Evolutionary conservation across 2,797 vertebrate species (phyloP).

Genomic region (Phalanger gymnotis): DNA sequence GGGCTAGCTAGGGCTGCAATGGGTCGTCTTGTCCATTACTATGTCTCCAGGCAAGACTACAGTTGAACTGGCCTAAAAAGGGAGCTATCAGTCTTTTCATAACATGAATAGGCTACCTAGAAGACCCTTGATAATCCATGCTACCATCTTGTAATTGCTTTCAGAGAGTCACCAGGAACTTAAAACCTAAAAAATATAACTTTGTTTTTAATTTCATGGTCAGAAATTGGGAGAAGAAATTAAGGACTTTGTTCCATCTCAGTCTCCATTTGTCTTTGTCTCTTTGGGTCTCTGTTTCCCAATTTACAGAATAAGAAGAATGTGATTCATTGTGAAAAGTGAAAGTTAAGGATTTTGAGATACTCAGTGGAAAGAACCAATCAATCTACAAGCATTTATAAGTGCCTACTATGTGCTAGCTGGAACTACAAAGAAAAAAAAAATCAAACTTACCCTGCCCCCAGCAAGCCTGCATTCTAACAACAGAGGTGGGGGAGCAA

Average conservation of each 20-base stretch:
- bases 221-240: background rate
- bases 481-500: background rate
- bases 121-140: background rate
- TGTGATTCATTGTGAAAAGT: background rate
- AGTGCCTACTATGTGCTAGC: background rate
- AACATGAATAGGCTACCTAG: background rate
- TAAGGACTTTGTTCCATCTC: background rate
- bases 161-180: conserved; percentile 1
- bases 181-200: background rate
- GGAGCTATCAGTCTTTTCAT: background rate
- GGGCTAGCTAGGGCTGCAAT: conserved; percentile 20
- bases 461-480: background rate
- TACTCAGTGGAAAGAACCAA: background rate
- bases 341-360: background rate
- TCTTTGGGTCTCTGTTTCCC: conserved; percentile 58
- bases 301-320: conserved; percentile 63
- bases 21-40: conserved; percentile 1
- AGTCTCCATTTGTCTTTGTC: background rate
- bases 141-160: background rate
- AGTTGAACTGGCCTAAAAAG: background rate
- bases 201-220: background rate
- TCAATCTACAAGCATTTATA: background rate
- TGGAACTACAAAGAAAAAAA: background rate
- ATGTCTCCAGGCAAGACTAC: background rate
- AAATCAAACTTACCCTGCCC: background rate